phyloP scores from a whole-genome alignment of 2,113 vertebrate genomes.

The Grallaria varia region DNA sequence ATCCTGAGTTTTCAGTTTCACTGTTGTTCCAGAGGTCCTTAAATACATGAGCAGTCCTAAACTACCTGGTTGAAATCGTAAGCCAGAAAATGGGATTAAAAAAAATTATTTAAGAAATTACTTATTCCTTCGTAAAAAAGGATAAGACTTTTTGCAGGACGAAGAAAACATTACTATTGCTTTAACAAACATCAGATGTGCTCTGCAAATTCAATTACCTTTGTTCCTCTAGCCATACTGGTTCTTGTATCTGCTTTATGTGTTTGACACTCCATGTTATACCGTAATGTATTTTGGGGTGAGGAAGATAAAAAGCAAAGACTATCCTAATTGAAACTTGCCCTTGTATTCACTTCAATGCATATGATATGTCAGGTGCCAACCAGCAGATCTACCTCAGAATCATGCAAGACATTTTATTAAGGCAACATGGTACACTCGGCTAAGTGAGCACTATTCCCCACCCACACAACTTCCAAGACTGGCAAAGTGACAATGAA shows the following conservation, averaged over 20 bases:
- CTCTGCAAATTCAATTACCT: neutral
- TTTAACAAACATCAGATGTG: neutral
- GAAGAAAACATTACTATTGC: neutral
- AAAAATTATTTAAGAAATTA: neutral
- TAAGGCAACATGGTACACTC: neutral
- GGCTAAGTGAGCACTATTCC: neutral
- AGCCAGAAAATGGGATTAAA: neutral
- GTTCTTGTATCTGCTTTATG: neutral
- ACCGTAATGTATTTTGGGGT: neutral
- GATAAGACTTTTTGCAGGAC: neutral
- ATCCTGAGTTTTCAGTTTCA: neutral
- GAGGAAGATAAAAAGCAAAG: neutral
- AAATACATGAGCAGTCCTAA: neutral
- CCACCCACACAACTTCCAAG: neutral
- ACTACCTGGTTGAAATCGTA: neutral
- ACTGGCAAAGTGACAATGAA: neutral
- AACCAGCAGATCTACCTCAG: rapidly evolving
- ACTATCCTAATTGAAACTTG: neutral
- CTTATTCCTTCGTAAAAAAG: neutral
- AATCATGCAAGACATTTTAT: neutral
- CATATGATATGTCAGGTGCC: rapidly evolving
- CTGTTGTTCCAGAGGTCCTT: neutral
- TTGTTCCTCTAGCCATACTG: neutral
- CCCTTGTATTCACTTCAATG: neutral
- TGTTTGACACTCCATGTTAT: neutral